These are phyloP conservation scores for Scaptomyza graminum DNA, from an alignment of 1,140 invertebrate genomes.

Conservation along the genomic window DNA sequence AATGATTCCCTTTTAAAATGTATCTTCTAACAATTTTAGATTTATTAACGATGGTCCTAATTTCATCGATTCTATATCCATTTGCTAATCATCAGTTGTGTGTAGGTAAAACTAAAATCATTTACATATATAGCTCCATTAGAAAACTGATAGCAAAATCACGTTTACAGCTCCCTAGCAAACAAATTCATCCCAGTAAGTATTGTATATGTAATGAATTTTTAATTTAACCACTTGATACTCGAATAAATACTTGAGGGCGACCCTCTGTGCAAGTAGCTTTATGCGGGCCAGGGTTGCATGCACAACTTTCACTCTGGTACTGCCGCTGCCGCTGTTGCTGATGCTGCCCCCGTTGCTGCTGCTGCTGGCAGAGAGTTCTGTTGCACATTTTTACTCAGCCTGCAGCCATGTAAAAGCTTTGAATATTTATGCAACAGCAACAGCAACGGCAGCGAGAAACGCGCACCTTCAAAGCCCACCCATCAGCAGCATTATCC, in stretches of 20 bases:
- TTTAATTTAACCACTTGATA: constrained; percentile 14
- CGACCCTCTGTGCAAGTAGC: constrained; percentile 63
- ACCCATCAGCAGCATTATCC: constrained; percentile 39
- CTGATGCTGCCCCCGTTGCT: constrained; percentile 1
- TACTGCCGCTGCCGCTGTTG: constrained; percentile 6
- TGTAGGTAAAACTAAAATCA: not conserved
- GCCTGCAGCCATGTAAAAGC: constrained; percentile 79
- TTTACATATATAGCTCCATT: not conserved
- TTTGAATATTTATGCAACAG: constrained; percentile 78
- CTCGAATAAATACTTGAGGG: constrained; percentile 13
- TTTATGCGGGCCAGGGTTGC: constrained; percentile 48
- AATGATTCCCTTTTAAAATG: no score
- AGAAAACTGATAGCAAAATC: not conserved
- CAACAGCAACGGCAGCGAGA: constrained; percentile 43
- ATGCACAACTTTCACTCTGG: constrained; percentile 18
- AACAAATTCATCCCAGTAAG: not conserved
- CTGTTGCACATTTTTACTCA: constrained; percentile 80
- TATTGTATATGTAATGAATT: constrained; percentile 9
- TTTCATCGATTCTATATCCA: no score
- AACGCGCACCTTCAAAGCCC: constrained; percentile 34
- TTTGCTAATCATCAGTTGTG: not conserved
- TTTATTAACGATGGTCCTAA: no score
- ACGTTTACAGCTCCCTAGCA: no score
- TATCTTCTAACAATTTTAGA: no score
- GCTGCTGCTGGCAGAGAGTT: constrained; percentile 4